Evolutionary conservation across 2,888 invertebrate species (phyloP).

Genomic region (Fabriciana adippe): DNA sequence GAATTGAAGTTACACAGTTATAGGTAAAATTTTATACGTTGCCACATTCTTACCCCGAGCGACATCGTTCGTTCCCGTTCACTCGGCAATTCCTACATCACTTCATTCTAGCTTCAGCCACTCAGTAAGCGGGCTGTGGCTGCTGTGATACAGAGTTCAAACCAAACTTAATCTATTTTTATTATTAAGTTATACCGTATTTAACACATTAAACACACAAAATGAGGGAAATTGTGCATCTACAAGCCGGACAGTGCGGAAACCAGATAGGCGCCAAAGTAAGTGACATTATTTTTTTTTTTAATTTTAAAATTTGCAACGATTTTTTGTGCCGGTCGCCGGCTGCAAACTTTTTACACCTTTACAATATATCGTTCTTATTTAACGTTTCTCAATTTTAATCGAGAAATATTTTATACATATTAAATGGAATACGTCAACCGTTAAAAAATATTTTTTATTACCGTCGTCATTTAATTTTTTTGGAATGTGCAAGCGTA

Average conservation of each 20-base stretch:
- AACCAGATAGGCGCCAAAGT: constrained; percentile 89
- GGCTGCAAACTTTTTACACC: constrained; percentile 12
- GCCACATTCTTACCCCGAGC: constrained; percentile 67
- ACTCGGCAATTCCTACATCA: constrained; percentile 57
- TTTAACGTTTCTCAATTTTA: constrained; percentile 1
- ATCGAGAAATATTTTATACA: background rate
- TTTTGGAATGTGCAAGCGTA: background rate
- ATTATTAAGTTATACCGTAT: constrained; percentile 43
- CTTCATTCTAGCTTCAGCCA: constrained; percentile 56
- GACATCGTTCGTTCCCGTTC: constrained; percentile 50
- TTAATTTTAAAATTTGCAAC: constrained; percentile 43
- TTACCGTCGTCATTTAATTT: constrained; percentile 1
- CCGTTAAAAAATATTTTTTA: background rate
- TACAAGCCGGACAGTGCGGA: constrained; percentile 92
- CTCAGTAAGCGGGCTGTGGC: constrained; percentile 55
- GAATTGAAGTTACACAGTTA: constrained; percentile 40
- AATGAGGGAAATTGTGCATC: constrained; percentile 93
- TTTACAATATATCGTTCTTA: background rate
- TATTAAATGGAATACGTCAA: no score
- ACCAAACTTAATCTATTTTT: constrained; percentile 28
- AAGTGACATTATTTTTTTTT: constrained; percentile 50
- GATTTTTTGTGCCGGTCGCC: constrained; percentile 21
- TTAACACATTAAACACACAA: constrained; percentile 50
- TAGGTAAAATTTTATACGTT: constrained; percentile 43
- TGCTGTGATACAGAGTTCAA: constrained; percentile 42